Evolutionary conservation across 2,797 vertebrate genomes (phyloP).

Genomic region (Gallinago stenura): DNA sequence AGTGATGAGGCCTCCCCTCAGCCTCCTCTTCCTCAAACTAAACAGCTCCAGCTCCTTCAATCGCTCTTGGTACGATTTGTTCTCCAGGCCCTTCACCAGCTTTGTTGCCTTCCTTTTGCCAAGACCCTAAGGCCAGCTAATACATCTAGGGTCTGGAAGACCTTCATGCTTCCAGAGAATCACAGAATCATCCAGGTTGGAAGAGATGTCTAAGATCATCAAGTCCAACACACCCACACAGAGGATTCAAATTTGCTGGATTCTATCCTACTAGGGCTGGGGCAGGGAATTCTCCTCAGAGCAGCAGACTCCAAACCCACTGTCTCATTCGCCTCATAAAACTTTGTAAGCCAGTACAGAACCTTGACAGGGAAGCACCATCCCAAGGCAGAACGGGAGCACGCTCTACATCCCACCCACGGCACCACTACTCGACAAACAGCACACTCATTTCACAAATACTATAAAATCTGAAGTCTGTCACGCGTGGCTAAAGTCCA

Average conservation of each 20-base stretch:
- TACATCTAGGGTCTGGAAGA: neutral
- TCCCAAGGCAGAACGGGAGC: neutral
- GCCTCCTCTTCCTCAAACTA: no score
- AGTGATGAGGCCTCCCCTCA: no score
- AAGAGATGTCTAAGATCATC: neutral
- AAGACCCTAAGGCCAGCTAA: neutral
- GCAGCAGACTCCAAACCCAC: neutral
- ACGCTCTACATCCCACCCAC: neutral
- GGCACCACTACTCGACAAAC: neutral
- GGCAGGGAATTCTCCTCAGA: neutral
- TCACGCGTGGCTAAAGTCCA: neutral
- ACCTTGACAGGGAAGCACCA: neutral
- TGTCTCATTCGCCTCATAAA: neutral
- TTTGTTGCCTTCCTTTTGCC: no score
- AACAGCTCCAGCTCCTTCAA: no score
- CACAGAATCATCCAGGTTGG: neutral
- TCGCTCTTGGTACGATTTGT: no score
- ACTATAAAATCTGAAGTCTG: neutral
- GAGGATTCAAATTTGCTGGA: neutral
- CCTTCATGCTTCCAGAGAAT: neutral
- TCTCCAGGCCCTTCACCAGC: no score
- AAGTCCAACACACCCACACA: neutral
- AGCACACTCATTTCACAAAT: neutral
- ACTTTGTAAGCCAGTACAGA: neutral
- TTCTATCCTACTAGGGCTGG: neutral